Conservation (phyloP, 2,888 invertebrate genomes). For the Halictus quadricinctus region DNA sequence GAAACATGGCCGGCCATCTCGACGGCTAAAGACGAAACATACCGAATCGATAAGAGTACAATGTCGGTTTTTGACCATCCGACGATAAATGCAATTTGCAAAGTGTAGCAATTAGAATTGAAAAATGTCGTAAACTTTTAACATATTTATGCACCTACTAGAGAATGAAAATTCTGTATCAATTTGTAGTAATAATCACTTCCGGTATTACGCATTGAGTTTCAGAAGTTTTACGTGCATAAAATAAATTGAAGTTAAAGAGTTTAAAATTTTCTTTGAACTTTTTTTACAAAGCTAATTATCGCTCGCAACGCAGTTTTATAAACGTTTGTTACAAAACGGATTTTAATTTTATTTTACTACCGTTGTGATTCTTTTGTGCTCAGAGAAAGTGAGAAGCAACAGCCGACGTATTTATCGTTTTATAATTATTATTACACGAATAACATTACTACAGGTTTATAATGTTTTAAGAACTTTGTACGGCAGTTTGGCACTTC, state of each 20-base stretch:
- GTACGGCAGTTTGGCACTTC: neutral
- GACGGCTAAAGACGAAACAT: neutral
- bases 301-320: no score
- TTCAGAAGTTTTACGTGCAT: no score
- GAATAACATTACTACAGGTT: neutral
- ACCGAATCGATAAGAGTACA: neutral
- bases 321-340: no score
- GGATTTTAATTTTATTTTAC: no score
- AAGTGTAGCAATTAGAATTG: neutral
- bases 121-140: neutral
- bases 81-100: neutral
- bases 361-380: neutral
- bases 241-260: no score
- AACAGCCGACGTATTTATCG: neutral
- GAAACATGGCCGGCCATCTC: neutral
- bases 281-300: no score
- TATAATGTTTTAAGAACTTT: neutral
- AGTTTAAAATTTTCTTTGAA: no score
- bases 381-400: neutral
- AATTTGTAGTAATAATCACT: neutral
- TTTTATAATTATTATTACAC: neutral
- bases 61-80: neutral
- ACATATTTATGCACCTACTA: neutral
- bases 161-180: neutral
- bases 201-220: no score